Evolutionary conservation across 1,140 invertebrate genomes (phyloP).

Genomic region (Cheumatopsyche charites): DNA sequence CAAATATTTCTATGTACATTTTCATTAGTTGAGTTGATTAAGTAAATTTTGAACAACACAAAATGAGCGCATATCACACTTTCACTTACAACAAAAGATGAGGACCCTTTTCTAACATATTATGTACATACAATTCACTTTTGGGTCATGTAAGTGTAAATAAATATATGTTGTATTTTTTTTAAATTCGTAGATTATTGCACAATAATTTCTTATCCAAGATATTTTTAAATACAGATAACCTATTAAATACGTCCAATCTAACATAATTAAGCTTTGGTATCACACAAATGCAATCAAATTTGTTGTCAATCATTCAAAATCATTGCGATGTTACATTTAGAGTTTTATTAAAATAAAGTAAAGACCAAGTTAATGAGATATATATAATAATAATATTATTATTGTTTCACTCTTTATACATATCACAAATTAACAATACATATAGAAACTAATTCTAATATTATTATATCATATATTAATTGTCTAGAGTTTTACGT

Average conservation of each 20-base stretch:
- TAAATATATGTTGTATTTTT: slow-evolving; percentile 27
- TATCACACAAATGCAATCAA: too few species aligned
- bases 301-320: background rate
- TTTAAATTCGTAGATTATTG: slow-evolving; percentile 35
- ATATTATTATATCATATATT: background rate
- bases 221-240: slow-evolving; percentile 9
- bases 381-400: background rate
- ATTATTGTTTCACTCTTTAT: slow-evolving; percentile 22
- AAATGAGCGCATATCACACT: background rate
- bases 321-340: too few species aligned
- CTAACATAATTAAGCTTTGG: too few species aligned
- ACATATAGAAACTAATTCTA: slow-evolving; percentile 4
- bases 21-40: background rate
- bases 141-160: slow-evolving; percentile 7
- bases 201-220: slow-evolving; percentile 20
- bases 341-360: too few species aligned
- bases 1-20: background rate
- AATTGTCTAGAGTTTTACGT: slow-evolving; percentile 17
- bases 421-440: slow-evolving; percentile 23
- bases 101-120: background rate
- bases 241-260: background rate
- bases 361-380: too few species aligned
- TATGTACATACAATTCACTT: slow-evolving; percentile 15
- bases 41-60: background rate
- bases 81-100: background rate